Base-by-base conservation (phyloP, 2,113 vertebrate species). In the Coturnix japonica region DNA sequence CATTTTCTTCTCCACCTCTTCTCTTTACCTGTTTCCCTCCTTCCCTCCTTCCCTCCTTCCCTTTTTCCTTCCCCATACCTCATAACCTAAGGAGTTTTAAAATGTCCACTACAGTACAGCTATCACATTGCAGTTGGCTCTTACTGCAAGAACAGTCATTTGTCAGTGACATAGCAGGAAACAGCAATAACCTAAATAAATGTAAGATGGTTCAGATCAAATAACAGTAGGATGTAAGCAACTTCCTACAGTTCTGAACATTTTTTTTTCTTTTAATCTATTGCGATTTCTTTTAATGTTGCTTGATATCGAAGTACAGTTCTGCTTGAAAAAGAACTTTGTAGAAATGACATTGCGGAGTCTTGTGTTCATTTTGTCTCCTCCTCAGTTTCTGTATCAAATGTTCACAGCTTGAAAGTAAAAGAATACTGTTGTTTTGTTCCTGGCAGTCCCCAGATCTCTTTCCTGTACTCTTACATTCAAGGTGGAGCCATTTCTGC, bases 151-250 rank as follows among this genome's bases (percentile, higher is more conserved):
- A 54, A 9, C 57, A 73, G 35, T 82, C 66, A 77, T 91, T 89
- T 91, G 26, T 89, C 85, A 77, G 22, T 94, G 91, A 39, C 57
- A 65, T 1, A 90, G 64, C 46, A 85, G 80, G 85, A 81, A 91
- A 67, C 39, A 71, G 82, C 46, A 91, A 30, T 87, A 91, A 93
- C 72, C 65, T 82, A 51, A 54, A 60, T 77, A 65, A 65, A 51
- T 71, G 46, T 64, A 59, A 63, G 47, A 57, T 74, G 30, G 53
- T 69, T 88, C 71, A 81, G 66, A 89, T 89, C 65, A 88, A 89
- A 44, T 49, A 71, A 61, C 61, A 80, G 20, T 43, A 86, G 41
- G 51, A 84, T 57, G 53, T 49, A 33, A 93, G 63, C 46, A 66
- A 59, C 41, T 70, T 90, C 59, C 63, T 84, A 22, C 28, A n/a